A percentile compares a stretch with the other conserved stretches of the same genome.
These are phyloP conservation scores for Drosophila suboccidentalis DNA, from an alignment of 2,888 invertebrate genomes.

Conservation along the genomic window DNA sequence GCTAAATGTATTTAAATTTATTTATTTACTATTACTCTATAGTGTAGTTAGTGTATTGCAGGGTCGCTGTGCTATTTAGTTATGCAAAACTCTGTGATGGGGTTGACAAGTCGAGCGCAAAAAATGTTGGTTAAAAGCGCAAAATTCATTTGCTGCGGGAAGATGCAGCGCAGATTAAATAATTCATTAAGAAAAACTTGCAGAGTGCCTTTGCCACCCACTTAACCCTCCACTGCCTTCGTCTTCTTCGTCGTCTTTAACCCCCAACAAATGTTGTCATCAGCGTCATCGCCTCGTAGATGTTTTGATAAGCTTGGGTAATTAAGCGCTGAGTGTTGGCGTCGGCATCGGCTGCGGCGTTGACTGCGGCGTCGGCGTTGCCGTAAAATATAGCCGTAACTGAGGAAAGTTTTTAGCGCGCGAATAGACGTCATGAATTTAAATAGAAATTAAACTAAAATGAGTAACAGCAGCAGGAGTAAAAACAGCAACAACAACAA, in stretches of 20 bases:
- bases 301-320: conserved; percentile 80
- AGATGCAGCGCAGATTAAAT: conserved; percentile 78
- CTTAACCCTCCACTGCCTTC: neutral
- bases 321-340: conserved; percentile 73
- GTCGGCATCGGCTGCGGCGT: conserved; percentile 11
- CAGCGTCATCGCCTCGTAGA: conserved; percentile 70
- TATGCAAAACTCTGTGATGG: conserved; percentile 41
- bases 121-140: conserved; percentile 69
- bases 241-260: neutral
- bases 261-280: conserved; percentile 32
- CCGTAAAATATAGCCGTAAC: conserved; percentile 60
- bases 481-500: conserved; percentile 19
- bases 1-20: no score
- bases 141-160: conserved; percentile 56
- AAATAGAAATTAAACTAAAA: conserved; percentile 81
- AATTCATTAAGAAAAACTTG: conserved; percentile 79
- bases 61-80: neutral
- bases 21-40: no score
- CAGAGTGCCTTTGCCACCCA: conserved; percentile 35
- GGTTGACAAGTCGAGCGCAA: conserved; percentile 74
- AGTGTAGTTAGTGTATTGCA: conserved; percentile 32
- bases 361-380: conserved; percentile 32
- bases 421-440: conserved; percentile 76
- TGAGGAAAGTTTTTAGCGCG: conserved; percentile 61
- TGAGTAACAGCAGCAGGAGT: conserved; percentile 52